A percentile compares a stretch with the other conserved stretches of the same genome.
These are phyloP conservation scores for Thunnus albacares DNA, from an alignment of 2,797 vertebrate genomes.

Conservation along the genomic window DNA sequence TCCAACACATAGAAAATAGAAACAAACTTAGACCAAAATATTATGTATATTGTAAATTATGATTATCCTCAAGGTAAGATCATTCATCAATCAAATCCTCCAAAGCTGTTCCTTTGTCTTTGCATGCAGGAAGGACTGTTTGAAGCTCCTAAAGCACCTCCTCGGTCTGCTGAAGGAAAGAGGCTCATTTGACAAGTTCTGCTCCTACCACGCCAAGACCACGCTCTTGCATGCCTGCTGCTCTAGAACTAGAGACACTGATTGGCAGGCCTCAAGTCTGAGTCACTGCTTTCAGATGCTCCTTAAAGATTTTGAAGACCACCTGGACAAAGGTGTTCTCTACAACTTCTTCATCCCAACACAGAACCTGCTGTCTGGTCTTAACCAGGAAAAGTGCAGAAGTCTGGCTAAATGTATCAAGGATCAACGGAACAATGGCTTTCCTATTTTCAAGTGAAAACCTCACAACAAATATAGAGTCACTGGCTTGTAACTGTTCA, in stretches of 20 bases:
- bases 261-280: slow-evolving; percentile 65
- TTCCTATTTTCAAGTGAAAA: slow-evolving; percentile 71
- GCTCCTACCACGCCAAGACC: slow-evolving; percentile 84
- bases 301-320: slow-evolving; percentile 62
- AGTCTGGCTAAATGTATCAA: slow-evolving; percentile 51
- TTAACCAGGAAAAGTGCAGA: neutral
- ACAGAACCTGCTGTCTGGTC: slow-evolving; percentile 76
- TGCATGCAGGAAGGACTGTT: slow-evolving; percentile 73
- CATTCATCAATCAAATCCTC: too few relatives aligned
- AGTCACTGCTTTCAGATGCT: slow-evolving; percentile 72
- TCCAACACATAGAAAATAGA: neutral
- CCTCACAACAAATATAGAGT: neutral
- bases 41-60: neutral
- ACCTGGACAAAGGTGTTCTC: slow-evolving; percentile 44
- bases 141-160: slow-evolving; percentile 84
- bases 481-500: too few relatives aligned
- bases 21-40: neutral
- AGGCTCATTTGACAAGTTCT: slow-evolving; percentile 70
- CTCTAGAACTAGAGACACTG: slow-evolving; percentile 57
- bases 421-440: slow-evolving; percentile 44
- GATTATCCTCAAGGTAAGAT: neutral
- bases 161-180: slow-evolving; percentile 71
- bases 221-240: slow-evolving; percentile 79
- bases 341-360: slow-evolving; percentile 83
- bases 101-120: neutral